These are phyloP conservation scores for Chromis chromis DNA, from an alignment of 2,797 vertebrate species.

Conservation along the genomic window DNA sequence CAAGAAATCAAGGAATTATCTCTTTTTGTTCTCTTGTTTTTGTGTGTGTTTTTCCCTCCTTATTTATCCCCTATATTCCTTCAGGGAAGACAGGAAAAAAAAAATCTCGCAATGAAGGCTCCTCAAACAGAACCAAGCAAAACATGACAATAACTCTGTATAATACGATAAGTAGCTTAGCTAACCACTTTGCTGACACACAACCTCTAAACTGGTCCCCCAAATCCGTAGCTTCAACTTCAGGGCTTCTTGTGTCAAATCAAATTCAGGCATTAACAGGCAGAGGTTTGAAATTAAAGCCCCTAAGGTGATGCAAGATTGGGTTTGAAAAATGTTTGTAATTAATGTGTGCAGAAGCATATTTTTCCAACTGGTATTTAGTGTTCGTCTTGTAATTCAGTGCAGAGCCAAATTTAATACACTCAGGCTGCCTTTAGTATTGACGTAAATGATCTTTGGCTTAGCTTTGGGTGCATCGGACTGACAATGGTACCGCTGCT, in stretches of 20 bases:
- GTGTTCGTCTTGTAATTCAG: conserved; percentile 50
- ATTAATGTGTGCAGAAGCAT: conserved; percentile 55
- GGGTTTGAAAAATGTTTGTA: conserved; percentile 51
- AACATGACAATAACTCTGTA: conserved; percentile 70
- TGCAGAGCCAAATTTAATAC: conserved; percentile 37
- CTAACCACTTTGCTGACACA: conserved; percentile 69
- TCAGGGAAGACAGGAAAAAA: conserved; percentile 55
- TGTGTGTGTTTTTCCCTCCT: conserved; percentile 14
- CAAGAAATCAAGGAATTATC: conserved; percentile 60
- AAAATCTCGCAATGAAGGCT: conserved; percentile 45
- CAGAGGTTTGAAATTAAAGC: conserved; percentile 58
- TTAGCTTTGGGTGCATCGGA: conserved; percentile 29
- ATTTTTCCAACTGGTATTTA: conserved; percentile 42
- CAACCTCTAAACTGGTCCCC: conserved; percentile 59
- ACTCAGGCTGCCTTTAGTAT: neutral
- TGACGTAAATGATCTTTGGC: conserved; percentile 16
- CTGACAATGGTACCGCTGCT: neutral
- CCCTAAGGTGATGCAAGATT: conserved; percentile 42
- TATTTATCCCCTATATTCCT: conserved; percentile 51
- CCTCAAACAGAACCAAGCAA: conserved; percentile 58
- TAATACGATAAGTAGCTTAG: conserved; percentile 78
- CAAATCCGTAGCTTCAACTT: conserved; percentile 67
- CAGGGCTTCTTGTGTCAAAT: conserved; percentile 66
- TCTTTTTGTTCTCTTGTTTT: conserved; percentile 61
- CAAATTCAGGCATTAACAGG: conserved; percentile 50